Evolutionary conservation across 2,113 vertebrate genomes (phyloP), one percentile per base, ranked within the genome.

Genomic region (Aviceda subcristata): DNA sequence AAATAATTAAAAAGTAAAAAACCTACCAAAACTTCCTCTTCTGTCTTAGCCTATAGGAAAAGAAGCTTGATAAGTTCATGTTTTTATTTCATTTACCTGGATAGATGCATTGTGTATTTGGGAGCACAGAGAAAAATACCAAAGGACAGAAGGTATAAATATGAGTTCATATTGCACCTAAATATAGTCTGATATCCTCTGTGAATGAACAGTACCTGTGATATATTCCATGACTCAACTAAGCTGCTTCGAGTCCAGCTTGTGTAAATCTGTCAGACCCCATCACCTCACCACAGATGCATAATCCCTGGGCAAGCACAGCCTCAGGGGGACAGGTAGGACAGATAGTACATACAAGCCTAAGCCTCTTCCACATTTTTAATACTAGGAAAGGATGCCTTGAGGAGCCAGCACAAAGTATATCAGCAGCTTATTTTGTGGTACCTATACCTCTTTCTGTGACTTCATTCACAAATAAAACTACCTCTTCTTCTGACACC

Each of bases 331-430:
- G 67, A 56, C 24, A 74, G 45, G 30, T 2, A 39, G n/a, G 17
- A 39, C 46, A 11, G 9, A 53, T 0, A 18, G 13, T 2, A 43
- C 21, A 22, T 1, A 7, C 11, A 51, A 50, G 11, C 39, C 62
- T 32, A 45, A 41, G 59, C 63, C 39, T 53, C 68, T 41, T 8
- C 23, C 6, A 43, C 22, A 5, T 15, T 56, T 19, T 68, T 43
- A 46, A 0, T 17, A 15, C 8, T 10, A 46, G 86, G 27, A 56
- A 59, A 85, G 38, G 57, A 45, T 24, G 36, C 57, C 43, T 55
- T 30, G 30, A 86, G 21, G 10, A 92, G 18, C 13, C 43, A 63
- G 59, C 46, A 74, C 2, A 11, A 36, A 78, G 15, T 2, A 6
- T 5, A 34, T 32, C 15, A 51, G 23, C 34, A 68, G 46, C 7